Evolutionary conservation across 2,113 vertebrate species (phyloP).

Genomic region (Perca fluviatilis): DNA sequence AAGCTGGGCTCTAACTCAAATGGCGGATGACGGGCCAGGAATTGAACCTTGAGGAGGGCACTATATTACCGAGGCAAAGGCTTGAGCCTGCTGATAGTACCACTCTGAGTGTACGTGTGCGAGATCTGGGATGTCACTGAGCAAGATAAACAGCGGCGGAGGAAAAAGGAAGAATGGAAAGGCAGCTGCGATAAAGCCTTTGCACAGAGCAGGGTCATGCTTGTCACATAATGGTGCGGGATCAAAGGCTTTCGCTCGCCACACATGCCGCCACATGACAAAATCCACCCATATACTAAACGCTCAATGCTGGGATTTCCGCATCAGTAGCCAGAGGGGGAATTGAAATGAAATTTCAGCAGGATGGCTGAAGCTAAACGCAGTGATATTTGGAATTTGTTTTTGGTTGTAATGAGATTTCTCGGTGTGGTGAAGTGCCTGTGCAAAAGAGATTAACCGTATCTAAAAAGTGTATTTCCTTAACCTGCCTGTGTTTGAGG

Average conservation of each 20-base stretch:
- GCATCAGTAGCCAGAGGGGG: slow-evolving; percentile 27
- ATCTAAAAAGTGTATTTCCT: background rate
- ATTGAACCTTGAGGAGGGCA: slow-evolving; percentile 60
- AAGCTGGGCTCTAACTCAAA: slow-evolving; percentile 54
- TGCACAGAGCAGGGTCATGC: slow-evolving; percentile 29
- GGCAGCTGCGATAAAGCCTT: slow-evolving; percentile 31
- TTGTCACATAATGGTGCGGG: slow-evolving; percentile 35
- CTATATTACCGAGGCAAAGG: slow-evolving; percentile 32
- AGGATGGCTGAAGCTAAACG: slow-evolving; percentile 20
- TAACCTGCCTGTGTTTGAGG: slow-evolving; percentile 31
- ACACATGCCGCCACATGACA: slow-evolving; percentile 16
- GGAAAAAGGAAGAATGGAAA: slow-evolving; percentile 26
- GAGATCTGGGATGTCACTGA: slow-evolving; percentile 56
- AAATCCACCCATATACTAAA: slow-evolving; percentile 42
- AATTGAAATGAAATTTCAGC: slow-evolving; percentile 34
- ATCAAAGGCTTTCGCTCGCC: slow-evolving; percentile 55
- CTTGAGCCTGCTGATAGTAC: slow-evolving; percentile 26
- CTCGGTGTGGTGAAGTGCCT: slow-evolving; percentile 3
- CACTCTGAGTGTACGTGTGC: slow-evolving; percentile 47
- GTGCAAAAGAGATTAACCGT: slow-evolving; percentile 28
- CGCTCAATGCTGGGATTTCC: slow-evolving; percentile 35
- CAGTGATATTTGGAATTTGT: slow-evolving; percentile 20
- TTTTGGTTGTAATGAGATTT: slow-evolving; percentile 48
- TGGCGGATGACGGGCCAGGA: slow-evolving; percentile 53
- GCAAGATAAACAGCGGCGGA: slow-evolving; percentile 44